Evolutionary conservation across 2,113 vertebrate genomes (phyloP).

Genomic region (Stercorarius parasiticus): DNA sequence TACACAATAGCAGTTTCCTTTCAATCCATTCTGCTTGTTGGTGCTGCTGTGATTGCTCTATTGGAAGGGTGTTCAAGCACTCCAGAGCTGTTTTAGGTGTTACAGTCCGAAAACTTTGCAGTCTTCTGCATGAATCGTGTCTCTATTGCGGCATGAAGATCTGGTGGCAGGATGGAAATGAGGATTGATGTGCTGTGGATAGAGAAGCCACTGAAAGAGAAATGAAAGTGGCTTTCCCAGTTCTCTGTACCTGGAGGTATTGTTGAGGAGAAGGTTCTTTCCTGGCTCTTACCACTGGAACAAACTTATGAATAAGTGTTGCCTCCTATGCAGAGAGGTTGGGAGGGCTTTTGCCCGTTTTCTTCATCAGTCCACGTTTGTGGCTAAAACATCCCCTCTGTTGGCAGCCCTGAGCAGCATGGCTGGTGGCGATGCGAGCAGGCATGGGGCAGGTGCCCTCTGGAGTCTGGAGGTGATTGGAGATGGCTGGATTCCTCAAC

Average conservation of each 20-base stretch:
- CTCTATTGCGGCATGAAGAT: background rate
- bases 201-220: background rate
- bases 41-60: background rate
- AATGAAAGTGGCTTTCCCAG: background rate
- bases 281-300: background rate
- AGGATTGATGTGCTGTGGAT: background rate
- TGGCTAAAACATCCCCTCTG: fast-evolving
- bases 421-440: background rate
- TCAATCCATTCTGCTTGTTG: background rate
- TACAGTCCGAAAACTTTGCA: background rate
- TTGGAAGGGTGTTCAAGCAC: background rate
- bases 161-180: background rate
- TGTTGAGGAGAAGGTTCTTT: background rate
- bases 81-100: background rate
- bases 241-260: background rate
- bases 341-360: background rate
- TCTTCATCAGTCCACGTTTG: background rate
- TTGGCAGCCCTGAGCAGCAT: background rate
- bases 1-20: background rate
- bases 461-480: background rate
- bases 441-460: background rate
- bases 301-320: background rate
- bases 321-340: background rate
- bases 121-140: fast-evolving
- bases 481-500: background rate